phyloP scores from a whole-genome alignment of 2,797 vertebrate species.

The Bovichtus variegatus region DNA sequence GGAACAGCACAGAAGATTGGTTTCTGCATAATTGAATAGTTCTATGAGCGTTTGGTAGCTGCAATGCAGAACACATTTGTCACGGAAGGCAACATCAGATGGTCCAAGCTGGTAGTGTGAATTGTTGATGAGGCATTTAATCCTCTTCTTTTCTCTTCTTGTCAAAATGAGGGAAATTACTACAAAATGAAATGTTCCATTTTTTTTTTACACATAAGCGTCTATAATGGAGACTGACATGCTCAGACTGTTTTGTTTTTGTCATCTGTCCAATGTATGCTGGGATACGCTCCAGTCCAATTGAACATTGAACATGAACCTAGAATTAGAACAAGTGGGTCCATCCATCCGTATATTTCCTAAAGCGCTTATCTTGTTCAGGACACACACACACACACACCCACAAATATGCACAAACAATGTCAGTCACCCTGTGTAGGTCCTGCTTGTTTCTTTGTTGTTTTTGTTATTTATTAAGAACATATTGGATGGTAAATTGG shows the following conservation, averaged over 20 bases:
- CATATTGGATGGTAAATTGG: slow-evolving; percentile 24
- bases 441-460: slow-evolving; percentile 10
- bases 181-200: slow-evolving; percentile 1
- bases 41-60: neutral
- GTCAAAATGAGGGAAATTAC: slow-evolving; percentile 9
- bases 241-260: neutral
- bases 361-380: slow-evolving; percentile 31
- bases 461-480: slow-evolving; percentile 18
- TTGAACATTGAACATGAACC: slow-evolving; percentile 1
- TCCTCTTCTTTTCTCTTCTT: slow-evolving; percentile 6
- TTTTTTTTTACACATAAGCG: slow-evolving; percentile 1
- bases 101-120: slow-evolving; percentile 26
- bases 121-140: slow-evolving; percentile 39
- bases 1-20: neutral
- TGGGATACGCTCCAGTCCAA: neutral
- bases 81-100: slow-evolving; percentile 27
- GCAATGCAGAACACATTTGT: slow-evolving; percentile 34
- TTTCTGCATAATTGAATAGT: neutral
- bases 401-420: neutral
- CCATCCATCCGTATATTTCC: slow-evolving; percentile 8
- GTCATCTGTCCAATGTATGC: slow-evolving; percentile 11
- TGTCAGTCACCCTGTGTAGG: neutral
- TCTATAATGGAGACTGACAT: neutral
- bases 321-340: slow-evolving; percentile 15
- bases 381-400: neutral